phyloP scores from a whole-genome alignment of 2,888 invertebrate genomes.

The Sarcophaga subvicina region DNA sequence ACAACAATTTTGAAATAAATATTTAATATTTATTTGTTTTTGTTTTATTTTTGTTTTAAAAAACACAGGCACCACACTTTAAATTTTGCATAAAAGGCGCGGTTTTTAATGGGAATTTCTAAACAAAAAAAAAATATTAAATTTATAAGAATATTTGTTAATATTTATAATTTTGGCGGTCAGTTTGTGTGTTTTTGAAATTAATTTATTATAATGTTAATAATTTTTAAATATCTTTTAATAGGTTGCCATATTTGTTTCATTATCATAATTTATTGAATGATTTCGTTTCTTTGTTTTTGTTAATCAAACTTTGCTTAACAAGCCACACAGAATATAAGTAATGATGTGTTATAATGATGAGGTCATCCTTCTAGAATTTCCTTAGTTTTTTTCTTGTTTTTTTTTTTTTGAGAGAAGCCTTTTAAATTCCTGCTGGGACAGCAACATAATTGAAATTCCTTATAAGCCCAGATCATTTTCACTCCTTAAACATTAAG shows the following conservation, averaged over 20 bases:
- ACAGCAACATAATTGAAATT: slow-evolving; percentile 27
- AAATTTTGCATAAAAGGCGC: slow-evolving; percentile 39
- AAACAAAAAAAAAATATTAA: too few species aligned
- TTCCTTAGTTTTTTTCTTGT: background rate
- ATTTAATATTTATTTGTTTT: background rate
- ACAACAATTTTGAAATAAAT: background rate
- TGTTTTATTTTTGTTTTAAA: too few species aligned
- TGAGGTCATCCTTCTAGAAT: slow-evolving; percentile 48
- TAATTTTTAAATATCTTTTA: slow-evolving; percentile 21
- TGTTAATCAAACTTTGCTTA: background rate
- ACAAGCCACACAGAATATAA: background rate
- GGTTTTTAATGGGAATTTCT: slow-evolving; percentile 3
- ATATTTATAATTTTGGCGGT: slow-evolving; percentile 15
- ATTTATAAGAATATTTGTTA: background rate
- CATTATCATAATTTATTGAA: background rate
- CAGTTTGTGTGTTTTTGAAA: slow-evolving; percentile 18
- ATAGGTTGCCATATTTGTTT: slow-evolving; percentile 4
- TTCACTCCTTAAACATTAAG: slow-evolving; percentile 37
- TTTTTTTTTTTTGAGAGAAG: slow-evolving; percentile 22
- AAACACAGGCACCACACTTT: too few species aligned
- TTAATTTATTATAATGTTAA: background rate
- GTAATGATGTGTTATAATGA: background rate
- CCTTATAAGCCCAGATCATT: slow-evolving; percentile 14
- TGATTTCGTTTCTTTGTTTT: too few species aligned
- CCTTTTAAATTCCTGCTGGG: slow-evolving; percentile 54